Evolutionary conservation across 2,888 invertebrate genomes (phyloP).

Genomic region (Euplagia quadripunctaria): DNA sequence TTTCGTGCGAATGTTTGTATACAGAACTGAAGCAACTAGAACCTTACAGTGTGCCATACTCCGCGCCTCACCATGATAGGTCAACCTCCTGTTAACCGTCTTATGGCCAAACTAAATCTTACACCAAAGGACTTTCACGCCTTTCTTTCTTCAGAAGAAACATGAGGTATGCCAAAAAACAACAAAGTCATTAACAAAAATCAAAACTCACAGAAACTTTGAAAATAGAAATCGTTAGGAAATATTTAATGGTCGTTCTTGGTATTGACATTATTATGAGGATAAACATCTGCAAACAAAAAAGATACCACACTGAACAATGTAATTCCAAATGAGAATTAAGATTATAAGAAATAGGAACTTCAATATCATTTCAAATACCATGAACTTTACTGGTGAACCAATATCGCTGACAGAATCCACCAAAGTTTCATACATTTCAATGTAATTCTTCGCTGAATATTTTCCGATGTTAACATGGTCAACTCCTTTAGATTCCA

Average conservation of each 20-base stretch:
- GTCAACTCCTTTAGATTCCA: conserved; percentile 5
- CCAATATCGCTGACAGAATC: not conserved
- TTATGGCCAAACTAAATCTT: no score
- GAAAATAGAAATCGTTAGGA: not conserved
- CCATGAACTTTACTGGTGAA: conserved; percentile 6
- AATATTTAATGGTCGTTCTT: not conserved
- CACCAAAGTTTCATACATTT: conserved; percentile 6
- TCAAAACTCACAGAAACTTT: conserved; percentile 2
- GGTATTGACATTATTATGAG: not conserved
- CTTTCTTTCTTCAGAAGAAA: no score
- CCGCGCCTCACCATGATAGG: no score
- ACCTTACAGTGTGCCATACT: no score
- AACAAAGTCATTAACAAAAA: not conserved
- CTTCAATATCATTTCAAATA: not conserved
- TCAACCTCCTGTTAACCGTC: no score
- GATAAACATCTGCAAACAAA: not conserved
- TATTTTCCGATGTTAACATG: not conserved
- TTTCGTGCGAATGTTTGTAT: no score
- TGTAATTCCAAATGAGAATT: no score
- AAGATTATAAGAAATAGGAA: not conserved
- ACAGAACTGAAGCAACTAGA: no score
- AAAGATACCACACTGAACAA: not conserved
- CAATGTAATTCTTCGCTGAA: not conserved
- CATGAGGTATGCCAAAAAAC: not conserved
- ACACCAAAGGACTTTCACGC: no score